phyloP scores from a whole-genome alignment of 1,140 invertebrate species.

The Chrysomallon squamiferum region DNA sequence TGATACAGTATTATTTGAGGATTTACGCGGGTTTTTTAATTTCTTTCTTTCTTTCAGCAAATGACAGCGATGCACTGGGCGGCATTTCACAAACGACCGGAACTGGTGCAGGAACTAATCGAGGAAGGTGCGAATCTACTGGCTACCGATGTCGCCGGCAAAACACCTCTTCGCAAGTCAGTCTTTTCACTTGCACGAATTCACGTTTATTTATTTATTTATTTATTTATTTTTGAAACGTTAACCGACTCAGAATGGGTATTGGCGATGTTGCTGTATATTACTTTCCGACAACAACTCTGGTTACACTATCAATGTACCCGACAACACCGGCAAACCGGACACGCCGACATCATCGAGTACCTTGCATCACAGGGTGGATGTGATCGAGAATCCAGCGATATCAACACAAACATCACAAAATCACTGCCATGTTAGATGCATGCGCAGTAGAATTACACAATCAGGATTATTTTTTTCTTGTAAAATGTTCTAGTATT shows the following conservation, averaged over 20 bases:
- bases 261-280: constrained; percentile 28
- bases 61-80: constrained; percentile 61
- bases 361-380: constrained; percentile 25
- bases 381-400: constrained; percentile 38
- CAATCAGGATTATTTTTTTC: too few species aligned
- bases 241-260: constrained; percentile 54
- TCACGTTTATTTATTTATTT: too few species aligned
- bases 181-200: too few species aligned
- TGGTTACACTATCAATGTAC: constrained; percentile 22
- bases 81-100: constrained; percentile 52
- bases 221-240: too few species aligned
- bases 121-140: constrained; percentile 36
- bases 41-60: constrained; percentile 24
- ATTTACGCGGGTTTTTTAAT: too few species aligned
- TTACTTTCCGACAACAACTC: constrained; percentile 21
- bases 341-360: constrained; percentile 35
- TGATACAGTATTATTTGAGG: too few species aligned
- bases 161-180: constrained; percentile 54
- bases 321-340: constrained; percentile 53
- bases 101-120: constrained; percentile 44
- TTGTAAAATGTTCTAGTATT: not conserved
- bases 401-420: constrained; percentile 45
- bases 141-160: constrained; percentile 48
- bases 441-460: not conserved
- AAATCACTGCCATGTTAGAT: not conserved